These are phyloP conservation scores for Aromia moschata DNA, from an alignment of 2,888 invertebrate species.

Conservation along the genomic window DNA sequence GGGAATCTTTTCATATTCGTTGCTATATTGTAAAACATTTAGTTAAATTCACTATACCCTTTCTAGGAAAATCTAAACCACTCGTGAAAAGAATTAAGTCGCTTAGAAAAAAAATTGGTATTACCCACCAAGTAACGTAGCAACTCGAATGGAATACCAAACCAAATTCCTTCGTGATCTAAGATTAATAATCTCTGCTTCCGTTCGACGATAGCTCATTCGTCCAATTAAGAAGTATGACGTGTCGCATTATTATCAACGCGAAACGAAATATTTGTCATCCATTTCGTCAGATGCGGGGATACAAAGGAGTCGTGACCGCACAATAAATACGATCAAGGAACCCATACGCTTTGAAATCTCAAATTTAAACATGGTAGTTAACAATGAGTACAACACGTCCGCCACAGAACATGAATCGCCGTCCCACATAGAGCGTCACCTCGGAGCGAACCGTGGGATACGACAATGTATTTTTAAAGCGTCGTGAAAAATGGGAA, in stretches of 20 bases:
- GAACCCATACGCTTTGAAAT: constrained; percentile 7
- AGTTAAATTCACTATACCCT: no score
- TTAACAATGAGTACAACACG: constrained; percentile 18
- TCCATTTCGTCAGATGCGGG: constrained; percentile 1
- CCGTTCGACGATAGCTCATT: background rate
- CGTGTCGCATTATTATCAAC: background rate
- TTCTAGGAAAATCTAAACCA: no score
- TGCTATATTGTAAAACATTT: no score
- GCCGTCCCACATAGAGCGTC: constrained; percentile 29
- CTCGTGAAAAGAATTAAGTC: no score
- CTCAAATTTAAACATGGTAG: constrained; percentile 18
- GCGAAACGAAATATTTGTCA: background rate
- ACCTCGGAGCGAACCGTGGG: constrained; percentile 23
- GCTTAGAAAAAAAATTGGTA: no score
- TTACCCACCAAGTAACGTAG: no score
- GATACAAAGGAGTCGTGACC: constrained; percentile 8
- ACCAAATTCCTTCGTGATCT: background rate
- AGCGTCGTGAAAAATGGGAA: constrained; percentile 47
- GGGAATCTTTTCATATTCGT: no score
- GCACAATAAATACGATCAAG: constrained; percentile 8
- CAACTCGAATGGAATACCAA: no score
- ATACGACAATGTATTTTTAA: constrained; percentile 48
- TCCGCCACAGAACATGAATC: constrained; percentile 27
- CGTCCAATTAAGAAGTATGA: constrained; percentile 1
- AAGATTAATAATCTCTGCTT: background rate